These are phyloP conservation scores for pig (Sus scrofa) DNA, from an alignment of 2,113 vertebrate genomes.

Conservation along the genomic window T2T-Sscrofa CM000830.6:99667001-99667500, in stretches of 20 bases:
- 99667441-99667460: conserved; percentile 9
- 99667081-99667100: conserved; percentile 54
- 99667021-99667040: conserved; percentile 61
- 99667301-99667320: conserved; percentile 62
- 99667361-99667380: conserved; percentile 43
- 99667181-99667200: conserved; percentile 73
- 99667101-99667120: conserved; percentile 64
- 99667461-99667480: neutral
- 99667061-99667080: neutral
- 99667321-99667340: conserved; percentile 67
- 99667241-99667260: conserved; percentile 74
- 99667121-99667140: conserved; percentile 47
- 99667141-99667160: conserved; percentile 70
- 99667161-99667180: conserved; percentile 56
- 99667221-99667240: conserved; percentile 70
- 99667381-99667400: conserved; percentile 72
- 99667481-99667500: conserved; percentile 50
- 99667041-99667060: conserved; percentile 75
- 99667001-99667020: conserved; percentile 14
- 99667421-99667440: conserved; percentile 65
- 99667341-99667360: conserved; percentile 68
- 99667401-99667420: conserved; percentile 41
- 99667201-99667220: conserved; percentile 72
- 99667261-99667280: conserved; percentile 77
- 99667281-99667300: conserved; percentile 72